Evolutionary conservation across 2,888 invertebrate species (phyloP).

Genomic region (Amaurobius ferox): DNA sequence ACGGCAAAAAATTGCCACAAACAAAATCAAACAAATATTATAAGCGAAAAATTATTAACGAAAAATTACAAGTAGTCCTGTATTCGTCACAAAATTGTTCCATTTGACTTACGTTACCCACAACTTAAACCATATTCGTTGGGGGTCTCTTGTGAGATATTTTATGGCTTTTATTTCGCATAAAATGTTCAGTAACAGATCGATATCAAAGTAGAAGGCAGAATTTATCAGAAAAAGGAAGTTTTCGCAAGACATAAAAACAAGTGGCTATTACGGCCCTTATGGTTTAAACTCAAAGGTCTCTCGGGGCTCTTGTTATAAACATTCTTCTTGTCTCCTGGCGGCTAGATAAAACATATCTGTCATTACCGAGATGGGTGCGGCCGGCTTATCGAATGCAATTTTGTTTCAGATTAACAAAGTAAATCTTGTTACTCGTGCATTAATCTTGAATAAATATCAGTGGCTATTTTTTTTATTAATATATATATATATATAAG

Average conservation of each 20-base stretch:
- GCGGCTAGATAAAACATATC: neutral
- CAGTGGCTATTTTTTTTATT: neutral
- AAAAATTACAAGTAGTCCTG: no score
- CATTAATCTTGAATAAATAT: constrained; percentile 10
- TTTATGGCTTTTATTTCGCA: neutral
- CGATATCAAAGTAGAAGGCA: neutral
- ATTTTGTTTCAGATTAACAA: constrained; percentile 8
- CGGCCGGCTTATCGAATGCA: neutral
- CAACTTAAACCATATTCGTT: no score
- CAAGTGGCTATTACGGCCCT: neutral
- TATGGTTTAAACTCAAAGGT: neutral
- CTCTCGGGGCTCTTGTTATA: neutral
- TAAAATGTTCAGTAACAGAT: neutral
- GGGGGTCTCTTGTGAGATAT: no score
- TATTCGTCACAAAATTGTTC: no score
- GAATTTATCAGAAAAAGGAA: neutral
- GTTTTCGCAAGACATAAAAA: neutral
- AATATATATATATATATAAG: neutral
- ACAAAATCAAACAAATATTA: no score
- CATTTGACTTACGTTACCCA: no score
- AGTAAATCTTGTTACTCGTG: constrained; percentile 7
- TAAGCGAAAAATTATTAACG: no score
- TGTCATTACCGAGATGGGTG: constrained; percentile 4
- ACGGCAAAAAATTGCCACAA: no score
- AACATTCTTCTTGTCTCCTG: neutral